Base-by-base conservation (phyloP, 2,797 vertebrate species). In the Helicolenus hilgendorfi region DNA sequence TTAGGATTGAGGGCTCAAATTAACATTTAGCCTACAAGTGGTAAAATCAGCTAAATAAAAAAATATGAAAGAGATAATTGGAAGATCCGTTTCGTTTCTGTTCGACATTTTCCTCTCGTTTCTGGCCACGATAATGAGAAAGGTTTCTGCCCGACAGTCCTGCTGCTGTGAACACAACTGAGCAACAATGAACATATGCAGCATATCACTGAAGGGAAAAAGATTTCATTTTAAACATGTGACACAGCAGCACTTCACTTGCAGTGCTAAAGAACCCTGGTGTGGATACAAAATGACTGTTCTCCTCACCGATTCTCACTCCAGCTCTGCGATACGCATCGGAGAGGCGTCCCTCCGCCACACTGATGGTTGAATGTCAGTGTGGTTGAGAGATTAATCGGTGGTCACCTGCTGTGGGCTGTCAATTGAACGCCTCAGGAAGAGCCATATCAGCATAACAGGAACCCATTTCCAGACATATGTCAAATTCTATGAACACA, bases 391-490 rank as follows among this genome's bases (percentile, higher is more conserved):
- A 95, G 92, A 96, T 95, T 94, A 96, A 95, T 94, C 83, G 62
- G 55, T 26, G 83, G 89, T 94, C 89, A 90, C 95, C 94, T 71
- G 93, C 94, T 95, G 95, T 38, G 93, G 71, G 84, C 78, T 95
- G 92, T 94, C 96, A 94, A 94, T 93, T 84, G 85, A 93, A 86
- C 78, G 63, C 92, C 88, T 93, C 81, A 63, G 90, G 91, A 92
- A 82, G 82, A 89, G 88, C 67, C 82, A 38, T 74, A 93, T 94
- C 89, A 93, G 88, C 93, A 92, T 94, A 94, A 95, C 87, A 84
- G 83, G 73, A 89, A 89, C 55, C 85, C 83, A 74, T 94, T 96
- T 94, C 88, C 72, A 89, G 83, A 90, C 89, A 89, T 87, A 86
- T 91, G 95, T 94, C 91, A 91, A 91, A 83, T 91, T 90, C 87